Evolutionary conservation across 2,113 vertebrate species (phyloP).

Genomic region (Origma solitaria): DNA sequence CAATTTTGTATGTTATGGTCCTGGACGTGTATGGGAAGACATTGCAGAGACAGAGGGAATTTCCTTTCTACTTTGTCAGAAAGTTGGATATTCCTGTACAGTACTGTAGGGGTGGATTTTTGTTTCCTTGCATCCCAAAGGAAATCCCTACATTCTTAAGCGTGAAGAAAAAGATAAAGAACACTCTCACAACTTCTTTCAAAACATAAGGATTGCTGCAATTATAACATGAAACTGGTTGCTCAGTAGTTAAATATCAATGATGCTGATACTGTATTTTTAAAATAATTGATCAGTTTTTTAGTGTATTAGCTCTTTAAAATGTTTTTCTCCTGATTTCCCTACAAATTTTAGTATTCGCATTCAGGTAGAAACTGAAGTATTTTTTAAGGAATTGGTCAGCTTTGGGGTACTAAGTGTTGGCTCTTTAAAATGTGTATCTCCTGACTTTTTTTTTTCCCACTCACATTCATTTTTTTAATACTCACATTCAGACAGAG

Average conservation of each 20-base stretch:
- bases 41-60: neutral
- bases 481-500: neutral
- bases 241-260: neutral
- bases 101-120: neutral
- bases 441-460: fast-evolving
- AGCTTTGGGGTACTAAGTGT: neutral
- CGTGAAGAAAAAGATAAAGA: neutral
- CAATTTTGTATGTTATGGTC: fast-evolving
- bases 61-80: neutral
- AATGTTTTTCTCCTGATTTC: neutral
- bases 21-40: neutral
- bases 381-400: neutral
- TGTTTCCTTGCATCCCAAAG: neutral
- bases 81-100: neutral
- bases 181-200: neutral
- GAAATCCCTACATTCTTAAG: neutral
- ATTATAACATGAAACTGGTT: neutral
- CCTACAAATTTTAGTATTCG: fast-evolving
- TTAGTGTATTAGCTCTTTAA: neutral
- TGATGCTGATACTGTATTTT: neutral
- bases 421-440: neutral
- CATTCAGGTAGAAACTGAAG: neutral
- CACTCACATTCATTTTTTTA: neutral
- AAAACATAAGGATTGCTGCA: neutral
- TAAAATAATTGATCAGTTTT: neutral